Evolutionary conservation across 1,140 invertebrate genomes (phyloP).

Genomic region (Schlechtendalia chinensis): DNA sequence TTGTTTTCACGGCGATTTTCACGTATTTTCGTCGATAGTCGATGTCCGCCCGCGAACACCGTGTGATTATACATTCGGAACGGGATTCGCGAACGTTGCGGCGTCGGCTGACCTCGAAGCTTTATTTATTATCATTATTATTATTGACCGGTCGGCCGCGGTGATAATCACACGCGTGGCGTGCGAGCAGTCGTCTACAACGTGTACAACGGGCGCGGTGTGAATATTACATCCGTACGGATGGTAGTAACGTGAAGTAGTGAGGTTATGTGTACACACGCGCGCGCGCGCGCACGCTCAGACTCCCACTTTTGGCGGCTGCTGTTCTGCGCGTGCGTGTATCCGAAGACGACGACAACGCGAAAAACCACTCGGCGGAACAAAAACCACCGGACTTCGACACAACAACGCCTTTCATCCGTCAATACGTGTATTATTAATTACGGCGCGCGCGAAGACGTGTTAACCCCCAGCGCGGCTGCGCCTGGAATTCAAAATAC

Average conservation of each 20-base stretch:
- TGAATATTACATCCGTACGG: neutral
- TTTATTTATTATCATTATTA: conserved; percentile 19
- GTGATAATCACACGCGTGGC: conserved; percentile 7
- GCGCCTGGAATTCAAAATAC: conserved; percentile 9
- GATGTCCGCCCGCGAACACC: no score
- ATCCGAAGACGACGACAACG: neutral
- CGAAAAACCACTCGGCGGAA: neutral
- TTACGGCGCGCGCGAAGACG: neutral
- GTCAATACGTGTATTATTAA: neutral
- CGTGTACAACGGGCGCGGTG: neutral
- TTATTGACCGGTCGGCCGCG: conserved; percentile 41
- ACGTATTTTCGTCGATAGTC: no score
- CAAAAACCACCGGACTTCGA: no score
- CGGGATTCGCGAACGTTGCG: neutral
- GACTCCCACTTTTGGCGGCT: conserved; percentile 4
- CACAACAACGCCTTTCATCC: neutral
- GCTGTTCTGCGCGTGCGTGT: neutral
- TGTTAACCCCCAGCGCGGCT: conserved; percentile 20
- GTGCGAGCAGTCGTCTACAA: conserved; percentile 1
- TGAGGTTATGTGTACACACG: conserved; percentile 38
- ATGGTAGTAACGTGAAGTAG: conserved; percentile 27
- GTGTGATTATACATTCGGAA: no score
- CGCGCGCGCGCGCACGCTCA: neutral
- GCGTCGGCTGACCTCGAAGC: conserved; percentile 37
- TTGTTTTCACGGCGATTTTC: no score